A percentile compares a stretch with the other conserved stretches of the same genome.
Evolutionary conservation across 1,140 invertebrate species (phyloP).

Genomic region (Streblospio benedicti): DNA sequence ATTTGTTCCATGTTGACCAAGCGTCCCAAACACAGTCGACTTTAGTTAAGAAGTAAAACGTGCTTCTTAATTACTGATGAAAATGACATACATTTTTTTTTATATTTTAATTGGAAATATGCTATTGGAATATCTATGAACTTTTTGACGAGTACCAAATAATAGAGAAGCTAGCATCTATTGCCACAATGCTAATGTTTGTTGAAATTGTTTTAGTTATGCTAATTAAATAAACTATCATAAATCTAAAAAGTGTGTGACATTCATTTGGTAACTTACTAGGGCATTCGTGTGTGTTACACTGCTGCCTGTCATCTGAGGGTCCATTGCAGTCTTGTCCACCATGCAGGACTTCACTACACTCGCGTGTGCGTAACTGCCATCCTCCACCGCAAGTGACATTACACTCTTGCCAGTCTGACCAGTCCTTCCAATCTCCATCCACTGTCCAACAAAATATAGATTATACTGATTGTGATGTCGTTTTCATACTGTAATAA

Average conservation of each 20-base stretch:
- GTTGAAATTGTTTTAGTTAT: no score
- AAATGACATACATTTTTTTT: no score
- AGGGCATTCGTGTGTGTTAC: constrained; percentile 25
- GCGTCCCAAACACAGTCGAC: constrained; percentile 1
- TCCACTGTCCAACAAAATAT: constrained; percentile 8
- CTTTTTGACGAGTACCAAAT: no score
- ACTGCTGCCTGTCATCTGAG: constrained; percentile 14
- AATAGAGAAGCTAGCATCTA: no score
- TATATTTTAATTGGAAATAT: no score
- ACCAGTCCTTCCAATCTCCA: constrained; percentile 14
- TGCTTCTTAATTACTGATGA: no score
- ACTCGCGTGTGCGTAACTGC: background rate
- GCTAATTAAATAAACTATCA: background rate
- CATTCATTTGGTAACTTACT: constrained; percentile 7
- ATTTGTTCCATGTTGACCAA: constrained; percentile 71
- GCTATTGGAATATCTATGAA: no score
- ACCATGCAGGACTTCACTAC: constrained; percentile 13
- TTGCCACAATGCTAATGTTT: no score
- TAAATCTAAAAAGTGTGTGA: background rate
- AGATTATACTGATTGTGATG: no score
- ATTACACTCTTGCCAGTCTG: constrained; percentile 15
- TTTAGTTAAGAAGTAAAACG: no score
- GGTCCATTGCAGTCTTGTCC: constrained; percentile 28
- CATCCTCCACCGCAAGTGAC: constrained; percentile 13
- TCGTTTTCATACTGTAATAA: no score